Evolutionary conservation across 2,113 vertebrate species (phyloP).

Genomic region (Arizona elegans): DNA sequence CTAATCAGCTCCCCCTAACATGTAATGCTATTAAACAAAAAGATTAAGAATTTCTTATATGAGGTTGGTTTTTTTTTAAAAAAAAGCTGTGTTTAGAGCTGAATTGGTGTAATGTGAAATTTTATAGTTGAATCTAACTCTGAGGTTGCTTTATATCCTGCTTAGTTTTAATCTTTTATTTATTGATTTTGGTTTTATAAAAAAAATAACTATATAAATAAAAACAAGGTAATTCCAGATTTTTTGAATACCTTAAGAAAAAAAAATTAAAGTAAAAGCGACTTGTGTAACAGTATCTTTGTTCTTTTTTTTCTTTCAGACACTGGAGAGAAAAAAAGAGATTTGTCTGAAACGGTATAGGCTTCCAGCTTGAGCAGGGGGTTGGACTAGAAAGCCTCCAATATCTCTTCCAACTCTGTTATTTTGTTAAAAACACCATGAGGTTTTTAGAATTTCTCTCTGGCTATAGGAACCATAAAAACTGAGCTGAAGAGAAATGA

Average conservation of each 20-base stretch:
- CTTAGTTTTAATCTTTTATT: neutral
- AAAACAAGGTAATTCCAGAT: neutral
- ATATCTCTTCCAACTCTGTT: neutral
- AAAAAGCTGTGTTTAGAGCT: neutral
- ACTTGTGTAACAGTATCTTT: constrained; percentile 21
- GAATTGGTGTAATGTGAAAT: neutral
- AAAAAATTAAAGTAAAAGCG: constrained; percentile 21
- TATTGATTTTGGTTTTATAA: neutral
- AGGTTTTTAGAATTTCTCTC: constrained; percentile 54
- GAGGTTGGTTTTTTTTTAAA: neutral
- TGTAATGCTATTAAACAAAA: neutral
- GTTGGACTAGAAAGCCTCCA: neutral
- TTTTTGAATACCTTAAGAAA: constrained; percentile 16
- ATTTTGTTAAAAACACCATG: constrained; percentile 43
- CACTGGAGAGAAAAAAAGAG: neutral
- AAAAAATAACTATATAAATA: neutral
- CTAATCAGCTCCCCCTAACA: neutral
- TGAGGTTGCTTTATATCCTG: neutral
- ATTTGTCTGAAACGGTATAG: neutral
- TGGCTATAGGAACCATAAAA: constrained; percentile 60
- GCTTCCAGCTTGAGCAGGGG: neutral
- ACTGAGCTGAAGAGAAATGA: constrained; percentile 57
- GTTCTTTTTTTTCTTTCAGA: constrained; percentile 67
- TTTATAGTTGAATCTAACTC: neutral
- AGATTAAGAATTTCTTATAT: neutral